phyloP scores from a whole-genome alignment of 2,113 vertebrate genomes.

The Empidonax alnorum region DNA sequence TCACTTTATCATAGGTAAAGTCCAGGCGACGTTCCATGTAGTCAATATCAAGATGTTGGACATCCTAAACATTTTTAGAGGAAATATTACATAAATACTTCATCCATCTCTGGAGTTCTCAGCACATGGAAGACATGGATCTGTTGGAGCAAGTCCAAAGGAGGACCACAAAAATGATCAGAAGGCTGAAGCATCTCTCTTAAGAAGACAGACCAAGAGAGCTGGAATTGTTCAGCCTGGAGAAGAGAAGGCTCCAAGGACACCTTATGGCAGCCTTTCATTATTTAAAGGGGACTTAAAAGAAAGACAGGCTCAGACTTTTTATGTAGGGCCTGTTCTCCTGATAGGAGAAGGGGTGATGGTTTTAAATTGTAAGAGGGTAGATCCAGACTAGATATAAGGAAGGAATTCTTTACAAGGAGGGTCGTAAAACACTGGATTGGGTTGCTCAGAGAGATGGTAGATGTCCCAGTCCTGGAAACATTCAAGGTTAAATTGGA shows the following conservation, averaged over 20 bases:
- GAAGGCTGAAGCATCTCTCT: background rate
- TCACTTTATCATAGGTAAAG: conserved; percentile 85
- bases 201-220: background rate
- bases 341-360: background rate
- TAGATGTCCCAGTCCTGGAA: background rate
- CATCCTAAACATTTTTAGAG: conserved; percentile 75
- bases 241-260: background rate
- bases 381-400: background rate
- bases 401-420: background rate
- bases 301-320: background rate
- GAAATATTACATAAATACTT: background rate
- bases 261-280: background rate
- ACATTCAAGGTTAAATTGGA: background rate
- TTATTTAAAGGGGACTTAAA: background rate
- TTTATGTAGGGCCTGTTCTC: background rate
- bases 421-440: background rate
- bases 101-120: background rate
- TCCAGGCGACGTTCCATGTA: conserved; percentile 87
- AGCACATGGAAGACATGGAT: background rate
- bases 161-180: background rate
- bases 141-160: background rate
- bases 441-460: background rate
- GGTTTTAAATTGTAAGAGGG: background rate
- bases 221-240: background rate
- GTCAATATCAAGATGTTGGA: conserved; percentile 88